Base-by-base conservation (phyloP, 1,140 invertebrate genomes). In the Papilio helenus region DNA sequence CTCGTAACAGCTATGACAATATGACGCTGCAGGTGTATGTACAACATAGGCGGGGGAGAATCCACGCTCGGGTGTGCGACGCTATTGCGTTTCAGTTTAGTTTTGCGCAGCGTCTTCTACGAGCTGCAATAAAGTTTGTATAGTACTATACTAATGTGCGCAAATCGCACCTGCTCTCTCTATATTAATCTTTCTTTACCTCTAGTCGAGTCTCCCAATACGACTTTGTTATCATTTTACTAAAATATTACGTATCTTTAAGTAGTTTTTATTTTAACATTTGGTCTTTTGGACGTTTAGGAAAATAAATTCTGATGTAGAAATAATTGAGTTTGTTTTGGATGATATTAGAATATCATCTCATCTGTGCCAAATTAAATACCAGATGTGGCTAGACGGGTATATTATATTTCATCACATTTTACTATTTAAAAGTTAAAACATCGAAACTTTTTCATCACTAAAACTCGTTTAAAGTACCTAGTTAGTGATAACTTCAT, bases 101-200 rank as follows among this genome's bases (percentile, higher is more conserved):
- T 55, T 18, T n/a, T 18, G 16, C 18, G 14, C 18, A 9, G 51
- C 18, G n/a, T 55, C 7, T 20, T 5, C 18, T 55, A n/a, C 51
- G n/a, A 55, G 51, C 51, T 18, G 51, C 51, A 8, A 55, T 55
- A 55, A 20, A 55, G n/a, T 55, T 55, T 55, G 51, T 2, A 55
- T 55, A 18, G 18, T 55, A 20, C 51, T 55, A 10, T 55, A 61
- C 58, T 26, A 29, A 29, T 29, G 26, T 34, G 61, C 61, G 26
- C 23, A 68, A 29, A 68, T 68, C 26, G 23, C 61, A 68, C 61
- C 61, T 68, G 61, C 61, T 68, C 3, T 61, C n/a, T 68, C 26
- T 68, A 4, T 29, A 23, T 29, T 58, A 23, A 58, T 23, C 55
- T 58, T 58, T 58, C 8, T 58, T 58, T 58, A 34, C n/a, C n/a